Percentiles rank a stretch among this genome's conserved stretches.
Conservation (phyloP, 2,113 vertebrate genomes). For the Prietella phreatophila region DNA sequence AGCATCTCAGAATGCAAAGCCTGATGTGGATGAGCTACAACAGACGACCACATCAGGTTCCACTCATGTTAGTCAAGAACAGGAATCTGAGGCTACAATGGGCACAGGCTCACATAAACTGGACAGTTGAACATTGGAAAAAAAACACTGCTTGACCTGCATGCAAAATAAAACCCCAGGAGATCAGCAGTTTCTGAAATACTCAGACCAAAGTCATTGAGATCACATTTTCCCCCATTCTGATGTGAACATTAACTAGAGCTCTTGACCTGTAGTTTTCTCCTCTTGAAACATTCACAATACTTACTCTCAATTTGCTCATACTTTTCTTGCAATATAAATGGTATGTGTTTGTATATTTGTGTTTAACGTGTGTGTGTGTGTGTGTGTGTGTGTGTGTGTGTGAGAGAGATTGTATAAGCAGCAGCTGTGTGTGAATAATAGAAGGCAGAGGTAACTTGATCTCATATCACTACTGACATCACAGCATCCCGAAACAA, state of each 20-base stretch:
- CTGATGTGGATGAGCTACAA: neutral
- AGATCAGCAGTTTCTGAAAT: neutral
- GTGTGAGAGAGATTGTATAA: slow-evolving; percentile 32
- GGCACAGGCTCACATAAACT: neutral
- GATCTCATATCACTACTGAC: slow-evolving; percentile 66
- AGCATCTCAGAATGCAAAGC: neutral
- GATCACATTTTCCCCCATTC: neutral
- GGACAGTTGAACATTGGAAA: neutral
- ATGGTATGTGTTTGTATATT: slow-evolving; percentile 1
- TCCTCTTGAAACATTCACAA: neutral
- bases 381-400: slow-evolving; percentile 20
- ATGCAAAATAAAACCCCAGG: neutral
- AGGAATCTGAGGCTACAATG: neutral
- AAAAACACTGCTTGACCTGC: neutral
- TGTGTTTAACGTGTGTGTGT: slow-evolving; percentile 6
- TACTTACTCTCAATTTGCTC: neutral
- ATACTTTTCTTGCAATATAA: neutral
- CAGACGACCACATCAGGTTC: neutral
- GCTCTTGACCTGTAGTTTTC: neutral
- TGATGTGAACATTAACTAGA: neutral
- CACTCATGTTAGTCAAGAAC: neutral
- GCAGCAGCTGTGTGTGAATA: slow-evolving; percentile 73
- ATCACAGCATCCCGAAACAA: slow-evolving; percentile 62
- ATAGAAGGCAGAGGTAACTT: slow-evolving; percentile 69
- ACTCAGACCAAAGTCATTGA: neutral